phyloP scores from a whole-genome alignment of 1,140 invertebrate genomes.

The Stegodyphus mimosarum region DNA sequence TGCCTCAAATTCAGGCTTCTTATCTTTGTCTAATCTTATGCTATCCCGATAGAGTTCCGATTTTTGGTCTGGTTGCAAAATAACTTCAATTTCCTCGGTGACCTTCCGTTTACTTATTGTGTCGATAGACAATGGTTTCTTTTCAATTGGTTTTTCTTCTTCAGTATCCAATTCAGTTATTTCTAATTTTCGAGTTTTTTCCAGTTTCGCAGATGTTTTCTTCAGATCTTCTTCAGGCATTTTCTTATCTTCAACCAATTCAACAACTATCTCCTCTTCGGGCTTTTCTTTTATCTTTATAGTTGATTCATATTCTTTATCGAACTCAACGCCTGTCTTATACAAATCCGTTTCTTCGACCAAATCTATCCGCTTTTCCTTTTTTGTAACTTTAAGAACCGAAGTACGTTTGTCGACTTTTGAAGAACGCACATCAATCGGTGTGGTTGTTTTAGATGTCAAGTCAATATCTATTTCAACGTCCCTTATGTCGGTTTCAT shows the following conservation, averaged over 20 bases:
- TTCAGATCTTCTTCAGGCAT: not conserved
- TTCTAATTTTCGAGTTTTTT: not conserved
- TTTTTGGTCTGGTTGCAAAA: not conserved
- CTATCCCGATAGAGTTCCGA: not conserved
- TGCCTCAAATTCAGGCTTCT: not conserved
- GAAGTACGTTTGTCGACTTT: too few relatives aligned
- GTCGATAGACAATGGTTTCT: not conserved
- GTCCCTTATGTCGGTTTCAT: conserved; percentile 8
- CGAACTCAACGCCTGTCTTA: too few relatives aligned
- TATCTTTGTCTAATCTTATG: too few relatives aligned
- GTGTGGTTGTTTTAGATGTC: conserved; percentile 5
- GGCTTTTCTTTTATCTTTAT: too few relatives aligned
- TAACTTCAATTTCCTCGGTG: not conserved
- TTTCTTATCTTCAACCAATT: conserved; percentile 30
- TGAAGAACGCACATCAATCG: conserved; percentile 13
- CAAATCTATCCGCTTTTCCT: too few relatives aligned
- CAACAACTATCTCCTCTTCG: conserved; percentile 9
- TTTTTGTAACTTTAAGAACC: too few relatives aligned
- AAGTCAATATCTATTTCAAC: conserved; percentile 30
- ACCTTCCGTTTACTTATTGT: not conserved
- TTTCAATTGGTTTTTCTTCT: not conserved
- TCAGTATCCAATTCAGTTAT: not conserved
- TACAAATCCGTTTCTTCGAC: too few relatives aligned
- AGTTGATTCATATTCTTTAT: too few relatives aligned
- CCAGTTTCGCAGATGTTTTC: not conserved